phyloP scores from a whole-genome alignment of 2,113 vertebrate species.

The Tupaia tana region DNA sequence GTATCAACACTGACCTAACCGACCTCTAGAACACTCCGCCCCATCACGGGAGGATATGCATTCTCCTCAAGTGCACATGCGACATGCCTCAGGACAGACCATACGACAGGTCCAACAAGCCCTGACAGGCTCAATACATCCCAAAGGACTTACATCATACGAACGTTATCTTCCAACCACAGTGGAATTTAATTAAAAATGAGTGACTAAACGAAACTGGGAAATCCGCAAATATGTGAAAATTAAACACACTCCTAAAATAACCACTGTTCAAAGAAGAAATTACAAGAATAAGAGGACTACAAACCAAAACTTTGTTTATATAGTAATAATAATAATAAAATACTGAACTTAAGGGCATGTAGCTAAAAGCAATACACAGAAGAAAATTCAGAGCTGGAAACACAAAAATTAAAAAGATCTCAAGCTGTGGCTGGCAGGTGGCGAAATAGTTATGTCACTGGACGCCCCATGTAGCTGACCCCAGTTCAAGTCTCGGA shows the following conservation, averaged over 20 bases:
- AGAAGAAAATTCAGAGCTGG: not conserved
- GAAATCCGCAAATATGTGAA: not conserved
- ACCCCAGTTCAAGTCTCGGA: too few relatives aligned
- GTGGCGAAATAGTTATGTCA: too few relatives aligned
- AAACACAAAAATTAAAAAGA: too few relatives aligned
- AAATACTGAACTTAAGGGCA: not conserved
- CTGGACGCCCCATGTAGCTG: too few relatives aligned
- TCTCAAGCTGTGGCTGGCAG: too few relatives aligned
- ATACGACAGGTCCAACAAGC: not conserved
- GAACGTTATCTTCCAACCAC: not conserved
- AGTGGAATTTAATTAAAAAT: not conserved
- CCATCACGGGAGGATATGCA: too few relatives aligned
- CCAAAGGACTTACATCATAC: not conserved
- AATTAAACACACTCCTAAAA: not conserved
- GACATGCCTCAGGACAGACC: not conserved
- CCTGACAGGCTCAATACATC: not conserved
- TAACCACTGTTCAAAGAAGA: not conserved
- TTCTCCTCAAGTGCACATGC: too few relatives aligned
- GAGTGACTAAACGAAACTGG: not conserved
- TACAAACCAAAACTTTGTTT: not conserved
- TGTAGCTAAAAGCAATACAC: not conserved
- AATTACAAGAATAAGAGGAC: not conserved
- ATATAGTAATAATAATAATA: too few relatives aligned
- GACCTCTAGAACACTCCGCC: not conserved
- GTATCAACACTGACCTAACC: not conserved